These are phyloP conservation scores for Odontocolon sp. DNA, from an alignment of 2,888 invertebrate genomes.

Conservation along the genomic window DNA sequence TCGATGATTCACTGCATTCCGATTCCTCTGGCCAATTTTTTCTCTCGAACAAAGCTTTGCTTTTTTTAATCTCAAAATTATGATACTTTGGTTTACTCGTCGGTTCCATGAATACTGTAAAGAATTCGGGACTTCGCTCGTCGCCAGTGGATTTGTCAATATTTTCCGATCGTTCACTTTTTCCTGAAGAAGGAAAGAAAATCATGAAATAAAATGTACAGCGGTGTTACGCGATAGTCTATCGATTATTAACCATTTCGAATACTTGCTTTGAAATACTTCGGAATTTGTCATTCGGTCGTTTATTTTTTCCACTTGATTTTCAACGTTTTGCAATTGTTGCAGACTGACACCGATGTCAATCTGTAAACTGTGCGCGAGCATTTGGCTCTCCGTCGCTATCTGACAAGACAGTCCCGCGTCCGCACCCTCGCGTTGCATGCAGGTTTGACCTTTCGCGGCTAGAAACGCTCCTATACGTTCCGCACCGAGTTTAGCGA, in stretches of 20 bases:
- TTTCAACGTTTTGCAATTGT: constrained; percentile 81
- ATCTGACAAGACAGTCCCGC: constrained; percentile 79
- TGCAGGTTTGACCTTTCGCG: constrained; percentile 77
- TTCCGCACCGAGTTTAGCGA: constrained; percentile 74
- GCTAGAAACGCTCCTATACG: constrained; percentile 71
- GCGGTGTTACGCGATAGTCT: too few relatives aligned
- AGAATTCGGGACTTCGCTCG: constrained; percentile 57
- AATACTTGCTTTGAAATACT: constrained; percentile 63
- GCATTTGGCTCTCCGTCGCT: constrained; percentile 76
- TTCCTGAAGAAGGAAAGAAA: constrained; percentile 41
- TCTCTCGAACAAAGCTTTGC: constrained; percentile 64
- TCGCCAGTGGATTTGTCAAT: constrained; percentile 31
- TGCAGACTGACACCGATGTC: constrained; percentile 81
- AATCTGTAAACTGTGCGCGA: constrained; percentile 79
- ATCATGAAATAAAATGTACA: neutral
- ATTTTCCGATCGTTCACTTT: constrained; percentile 44
- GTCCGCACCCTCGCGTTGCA: constrained; percentile 77
- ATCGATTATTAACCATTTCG: too few relatives aligned
- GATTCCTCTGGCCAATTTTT: constrained; percentile 69
- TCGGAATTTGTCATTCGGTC: constrained; percentile 79
- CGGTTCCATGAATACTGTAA: constrained; percentile 69
- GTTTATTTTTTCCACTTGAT: constrained; percentile 82
- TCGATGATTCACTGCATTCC: constrained; percentile 66
- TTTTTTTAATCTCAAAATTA: constrained; percentile 66
- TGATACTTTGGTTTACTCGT: constrained; percentile 69